phyloP scores from a whole-genome alignment of 2,888 invertebrate species.

The Himalopsyche tibetana region DNA sequence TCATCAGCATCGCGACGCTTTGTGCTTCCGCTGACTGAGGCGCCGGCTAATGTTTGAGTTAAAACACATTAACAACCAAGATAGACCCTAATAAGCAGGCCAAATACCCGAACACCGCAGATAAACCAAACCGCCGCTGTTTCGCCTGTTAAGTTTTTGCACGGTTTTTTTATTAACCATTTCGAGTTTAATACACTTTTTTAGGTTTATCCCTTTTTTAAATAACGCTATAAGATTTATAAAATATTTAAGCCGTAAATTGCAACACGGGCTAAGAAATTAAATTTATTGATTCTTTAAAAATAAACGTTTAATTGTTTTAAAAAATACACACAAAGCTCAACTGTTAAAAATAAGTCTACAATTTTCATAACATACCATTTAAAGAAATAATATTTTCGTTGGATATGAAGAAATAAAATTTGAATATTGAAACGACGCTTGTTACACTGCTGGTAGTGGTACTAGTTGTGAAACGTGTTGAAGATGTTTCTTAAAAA shows the following conservation, averaged over 20 bases:
- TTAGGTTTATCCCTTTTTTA: not conserved
- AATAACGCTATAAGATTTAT: not conserved
- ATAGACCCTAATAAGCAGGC: conserved; percentile 20
- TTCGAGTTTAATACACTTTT: conserved; percentile 24
- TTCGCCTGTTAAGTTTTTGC: conserved; percentile 17
- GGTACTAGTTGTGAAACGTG: no score
- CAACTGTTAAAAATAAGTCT: no score
- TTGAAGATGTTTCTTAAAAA: no score
- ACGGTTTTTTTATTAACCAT: conserved; percentile 15
- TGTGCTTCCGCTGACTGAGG: conserved; percentile 3
- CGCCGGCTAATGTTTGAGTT: conserved; percentile 31
- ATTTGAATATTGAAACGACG: no score
- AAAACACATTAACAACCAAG: conserved; percentile 20
- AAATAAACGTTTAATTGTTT: no score
- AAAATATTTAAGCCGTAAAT: not conserved
- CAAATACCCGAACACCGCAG: conserved; percentile 29
- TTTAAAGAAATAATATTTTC: no score
- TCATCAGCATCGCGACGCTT: conserved; percentile 51
- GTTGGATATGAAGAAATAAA: no score
- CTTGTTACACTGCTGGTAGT: no score
- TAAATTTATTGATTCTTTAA: no score
- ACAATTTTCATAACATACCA: no score
- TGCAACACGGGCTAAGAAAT: no score
- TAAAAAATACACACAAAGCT: no score
- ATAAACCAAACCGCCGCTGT: conserved; percentile 19